phyloP scores from a whole-genome alignment of 2,797 vertebrate species.

The Delichon dasypus region DNA sequence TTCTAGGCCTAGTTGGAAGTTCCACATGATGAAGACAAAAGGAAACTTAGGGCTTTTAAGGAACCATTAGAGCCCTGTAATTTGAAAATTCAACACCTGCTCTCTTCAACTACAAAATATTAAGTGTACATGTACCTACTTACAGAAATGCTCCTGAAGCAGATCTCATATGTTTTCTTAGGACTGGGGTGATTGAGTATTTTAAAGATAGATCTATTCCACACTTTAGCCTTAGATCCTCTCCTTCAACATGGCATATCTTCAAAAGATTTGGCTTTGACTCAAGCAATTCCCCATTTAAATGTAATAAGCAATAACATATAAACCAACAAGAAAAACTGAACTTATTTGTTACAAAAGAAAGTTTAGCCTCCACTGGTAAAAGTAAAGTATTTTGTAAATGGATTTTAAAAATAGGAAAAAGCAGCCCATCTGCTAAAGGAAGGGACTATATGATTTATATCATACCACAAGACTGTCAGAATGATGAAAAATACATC shows the following conservation, averaged over 20 bases:
- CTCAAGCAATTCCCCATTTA: conserved; percentile 50
- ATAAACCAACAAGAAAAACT: conserved; percentile 55
- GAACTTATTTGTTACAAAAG: conserved; percentile 26
- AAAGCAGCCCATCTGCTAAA: conserved; percentile 25
- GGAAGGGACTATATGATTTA: background rate
- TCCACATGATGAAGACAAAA: background rate
- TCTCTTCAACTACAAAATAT: background rate
- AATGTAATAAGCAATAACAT: conserved; percentile 12
- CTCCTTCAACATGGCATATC: background rate
- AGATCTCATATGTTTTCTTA: background rate
- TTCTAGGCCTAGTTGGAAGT: background rate
- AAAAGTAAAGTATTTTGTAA: conserved; percentile 11
- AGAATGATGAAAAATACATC: conserved; percentile 29
- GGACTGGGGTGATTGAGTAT: background rate
- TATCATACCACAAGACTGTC: background rate
- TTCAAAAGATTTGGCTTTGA: conserved; percentile 43
- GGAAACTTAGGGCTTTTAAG: background rate
- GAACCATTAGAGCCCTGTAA: background rate
- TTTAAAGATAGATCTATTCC: background rate
- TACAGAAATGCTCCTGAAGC: background rate
- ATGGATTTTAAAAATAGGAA: background rate
- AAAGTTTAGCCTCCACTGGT: background rate
- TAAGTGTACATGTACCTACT: background rate
- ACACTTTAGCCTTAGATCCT: conserved; percentile 3
- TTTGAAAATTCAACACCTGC: background rate